Base-by-base conservation (phyloP, 92 coral and sea anemone genomes). In the Porites divaricata region DNA sequence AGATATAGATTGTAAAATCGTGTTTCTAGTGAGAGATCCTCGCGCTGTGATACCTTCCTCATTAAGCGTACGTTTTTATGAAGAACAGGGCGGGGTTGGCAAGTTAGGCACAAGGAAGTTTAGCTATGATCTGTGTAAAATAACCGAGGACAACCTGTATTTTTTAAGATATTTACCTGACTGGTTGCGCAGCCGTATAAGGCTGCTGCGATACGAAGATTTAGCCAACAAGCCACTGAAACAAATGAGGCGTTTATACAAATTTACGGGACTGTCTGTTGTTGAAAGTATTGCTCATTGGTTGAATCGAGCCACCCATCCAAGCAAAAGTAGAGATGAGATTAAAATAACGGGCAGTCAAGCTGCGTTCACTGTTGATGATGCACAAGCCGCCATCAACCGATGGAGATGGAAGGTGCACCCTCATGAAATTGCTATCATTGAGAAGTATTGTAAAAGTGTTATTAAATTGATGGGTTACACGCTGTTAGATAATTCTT, bases 11-110 rank as follows among this genome's bases (percentile, higher is more conserved):
- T 85, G 88, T 23, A 85, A 85, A 77, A 9, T 85, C 15, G 35
- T 85, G 1, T 77, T 85, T 22, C 85, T 85, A 8, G 50, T 78
- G 20, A 48, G 88, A 64, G 88, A 85, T 56, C 88, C 88, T 17
- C 64, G 88, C 23, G 85, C 86, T 8, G 24, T 85, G 9, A 65
- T 77, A 64, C 26, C 84, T 45, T 85, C 88, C 13, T 51, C 88
- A 26, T 22, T 64, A 13, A 67, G 77, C 16, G 84, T 76, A 19
- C 6, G 25, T n/a, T 85, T 77, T 68, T 63, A 8, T 17, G n/a
- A 62, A 21, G 21, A 20, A 8, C 9, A 20, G 12, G 71, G 62
- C 58, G 49, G 11, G 8, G 16, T 41, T 7, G 86, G 19, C 3
- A 63, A 4, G 41, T 8, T 15, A 16, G 77, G 49, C 21, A 11